Conservation (phyloP, 2,113 vertebrate species). For the Grantiella picta region DNA sequence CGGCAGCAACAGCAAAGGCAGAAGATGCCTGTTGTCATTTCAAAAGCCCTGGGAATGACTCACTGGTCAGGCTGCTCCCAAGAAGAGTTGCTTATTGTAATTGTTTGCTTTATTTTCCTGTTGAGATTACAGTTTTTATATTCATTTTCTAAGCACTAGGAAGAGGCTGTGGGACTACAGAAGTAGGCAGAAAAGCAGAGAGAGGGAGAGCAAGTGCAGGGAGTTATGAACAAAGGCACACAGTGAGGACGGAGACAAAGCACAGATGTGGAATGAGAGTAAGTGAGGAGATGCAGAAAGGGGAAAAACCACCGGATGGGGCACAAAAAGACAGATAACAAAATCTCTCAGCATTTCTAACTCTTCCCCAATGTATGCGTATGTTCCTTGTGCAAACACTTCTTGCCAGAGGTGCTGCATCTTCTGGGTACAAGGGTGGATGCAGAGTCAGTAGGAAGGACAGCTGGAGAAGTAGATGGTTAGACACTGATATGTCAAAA, state of each 20-base stretch:
- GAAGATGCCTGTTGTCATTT: slow-evolving; percentile 39
- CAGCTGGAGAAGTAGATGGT: neutral
- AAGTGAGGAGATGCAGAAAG: neutral
- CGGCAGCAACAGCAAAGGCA: neutral
- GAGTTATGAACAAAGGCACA: neutral
- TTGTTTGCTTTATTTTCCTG: neutral
- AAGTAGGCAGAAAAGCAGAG: neutral
- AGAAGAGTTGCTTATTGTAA: neutral
- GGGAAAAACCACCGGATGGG: neutral
- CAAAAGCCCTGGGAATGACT: slow-evolving; percentile 16
- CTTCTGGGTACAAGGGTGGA: neutral
- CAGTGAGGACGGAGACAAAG: neutral
- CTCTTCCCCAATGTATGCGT: neutral
- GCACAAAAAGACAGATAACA: neutral
- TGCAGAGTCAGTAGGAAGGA: neutral
- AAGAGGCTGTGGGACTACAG: neutral
- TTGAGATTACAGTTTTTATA: neutral
- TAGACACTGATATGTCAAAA: neutral
- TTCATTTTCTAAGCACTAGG: neutral
- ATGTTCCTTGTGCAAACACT: neutral
- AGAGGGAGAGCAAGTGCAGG: neutral
- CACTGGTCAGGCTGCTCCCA: slow-evolving; percentile 14
- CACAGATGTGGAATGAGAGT: neutral
- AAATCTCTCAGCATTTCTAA: neutral
- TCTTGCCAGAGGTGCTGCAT: neutral